A percentile compares a stretch with the other conserved stretches of the same genome.
Evolutionary conservation across 2,888 invertebrate genomes (phyloP).

Genomic region (Leptinotarsa juncta): DNA sequence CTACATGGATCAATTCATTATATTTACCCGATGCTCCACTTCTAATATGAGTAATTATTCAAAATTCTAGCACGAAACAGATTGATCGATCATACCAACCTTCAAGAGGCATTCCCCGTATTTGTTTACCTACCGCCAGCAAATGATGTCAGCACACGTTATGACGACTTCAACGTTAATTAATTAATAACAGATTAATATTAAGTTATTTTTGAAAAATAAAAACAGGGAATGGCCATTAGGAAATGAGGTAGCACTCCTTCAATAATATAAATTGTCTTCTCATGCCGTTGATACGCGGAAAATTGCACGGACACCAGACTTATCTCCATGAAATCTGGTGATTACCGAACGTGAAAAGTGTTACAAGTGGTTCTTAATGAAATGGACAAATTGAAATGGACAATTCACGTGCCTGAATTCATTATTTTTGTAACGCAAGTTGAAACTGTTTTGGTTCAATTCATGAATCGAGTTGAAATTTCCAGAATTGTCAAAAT

Average conservation of each 20-base stretch:
- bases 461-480: no score
- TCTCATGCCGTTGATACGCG: constrained; percentile 46
- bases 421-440: constrained; percentile 10
- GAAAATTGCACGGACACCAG: constrained; percentile 52
- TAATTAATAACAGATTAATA: constrained; percentile 45
- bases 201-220: constrained; percentile 46
- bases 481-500: no score
- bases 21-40: not conserved
- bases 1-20: no score
- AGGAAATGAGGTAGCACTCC: constrained; percentile 57
- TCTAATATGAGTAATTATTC: not conserved
- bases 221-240: constrained; percentile 55
- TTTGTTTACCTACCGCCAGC: not conserved
- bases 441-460: not conserved
- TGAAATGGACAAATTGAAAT: constrained; percentile 40
- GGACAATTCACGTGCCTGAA: constrained; percentile 5
- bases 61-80: constrained; percentile 9
- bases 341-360: constrained; percentile 56
- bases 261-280: constrained; percentile 58
- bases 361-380: constrained; percentile 46
- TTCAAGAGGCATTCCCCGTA: not conserved
- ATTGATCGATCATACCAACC: constrained; percentile 14
- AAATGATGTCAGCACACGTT: constrained; percentile 23
- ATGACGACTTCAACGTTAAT: constrained; percentile 36
- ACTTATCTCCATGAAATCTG: constrained; percentile 62